Conservation (phyloP, 2,797 vertebrate genomes). For the Morus bassanus region DNA sequence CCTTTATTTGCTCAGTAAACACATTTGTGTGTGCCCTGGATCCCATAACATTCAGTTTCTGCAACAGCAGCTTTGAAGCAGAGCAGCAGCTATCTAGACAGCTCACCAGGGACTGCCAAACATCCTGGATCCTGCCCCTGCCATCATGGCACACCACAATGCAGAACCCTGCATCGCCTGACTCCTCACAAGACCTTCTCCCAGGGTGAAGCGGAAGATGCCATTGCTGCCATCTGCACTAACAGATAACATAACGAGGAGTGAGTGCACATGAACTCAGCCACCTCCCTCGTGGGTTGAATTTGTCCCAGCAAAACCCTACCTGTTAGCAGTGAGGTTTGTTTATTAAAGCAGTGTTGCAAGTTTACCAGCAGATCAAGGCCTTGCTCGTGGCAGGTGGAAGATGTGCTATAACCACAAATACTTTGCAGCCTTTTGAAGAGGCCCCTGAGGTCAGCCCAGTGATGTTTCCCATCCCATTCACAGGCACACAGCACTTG, state of each 20-base stretch:
- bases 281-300: background rate
- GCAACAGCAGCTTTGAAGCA: background rate
- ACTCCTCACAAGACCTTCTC: background rate
- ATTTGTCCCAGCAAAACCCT: background rate
- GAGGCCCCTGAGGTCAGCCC: background rate
- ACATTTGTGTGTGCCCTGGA: background rate
- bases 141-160: rapidly evolving
- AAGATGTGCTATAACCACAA: background rate
- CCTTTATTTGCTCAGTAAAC: constrained; percentile 54
- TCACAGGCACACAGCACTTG: rapidly evolving
- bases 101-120: background rate
- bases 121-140: background rate
- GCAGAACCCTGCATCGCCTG: background rate
- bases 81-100: background rate
- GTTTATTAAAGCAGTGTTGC: background rate
- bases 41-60: background rate
- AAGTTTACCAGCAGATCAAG: background rate
- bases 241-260: background rate
- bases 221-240: rapidly evolving
- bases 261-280: rapidly evolving
- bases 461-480: background rate
- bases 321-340: background rate
- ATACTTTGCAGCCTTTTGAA: background rate
- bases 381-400: background rate
- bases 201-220: background rate